Evolutionary conservation across 2,797 vertebrate species (phyloP).

Genomic region (Bovichtus diacanthus): DNA sequence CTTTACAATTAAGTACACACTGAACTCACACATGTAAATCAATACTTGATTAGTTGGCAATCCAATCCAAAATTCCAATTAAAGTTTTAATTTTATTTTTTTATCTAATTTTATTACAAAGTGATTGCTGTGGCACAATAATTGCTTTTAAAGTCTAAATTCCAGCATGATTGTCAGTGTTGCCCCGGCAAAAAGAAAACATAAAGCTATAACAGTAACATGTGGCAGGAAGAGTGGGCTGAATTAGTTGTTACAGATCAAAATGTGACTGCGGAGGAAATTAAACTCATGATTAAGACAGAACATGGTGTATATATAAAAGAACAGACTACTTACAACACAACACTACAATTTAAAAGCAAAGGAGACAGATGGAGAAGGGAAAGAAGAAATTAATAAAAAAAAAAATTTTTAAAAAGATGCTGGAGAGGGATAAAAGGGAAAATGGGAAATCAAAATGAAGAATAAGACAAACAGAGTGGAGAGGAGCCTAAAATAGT

Average conservation of each 20-base stretch:
- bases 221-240: conserved; percentile 27
- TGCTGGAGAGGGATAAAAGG: neutral
- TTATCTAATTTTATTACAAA: conserved; percentile 36
- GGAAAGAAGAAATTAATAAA: neutral
- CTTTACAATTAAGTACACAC: neutral
- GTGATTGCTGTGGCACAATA: conserved; percentile 34
- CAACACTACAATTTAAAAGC: too few species aligned
- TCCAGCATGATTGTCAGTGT: conserved; percentile 32
- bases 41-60: conserved; percentile 44
- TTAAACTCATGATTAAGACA: conserved; percentile 35
- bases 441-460: conserved; percentile 9
- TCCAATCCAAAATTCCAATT: conserved; percentile 34
- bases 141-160: conserved; percentile 24
- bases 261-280: conserved; percentile 29
- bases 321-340: too few species aligned
- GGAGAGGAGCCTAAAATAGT: conserved; percentile 3
- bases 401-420: too few species aligned
- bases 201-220: conserved; percentile 37
- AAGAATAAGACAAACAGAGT: neutral
- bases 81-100: conserved; percentile 42
- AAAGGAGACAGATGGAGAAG: neutral
- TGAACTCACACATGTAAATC: conserved; percentile 20
- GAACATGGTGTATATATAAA: neutral
- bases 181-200: conserved; percentile 1
- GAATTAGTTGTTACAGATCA: conserved; percentile 36